These are phyloP conservation scores for Echinarachnius parma DNA, from an alignment of 53 echinoderm and acorn worm species.

Conservation along the genomic window DNA sequence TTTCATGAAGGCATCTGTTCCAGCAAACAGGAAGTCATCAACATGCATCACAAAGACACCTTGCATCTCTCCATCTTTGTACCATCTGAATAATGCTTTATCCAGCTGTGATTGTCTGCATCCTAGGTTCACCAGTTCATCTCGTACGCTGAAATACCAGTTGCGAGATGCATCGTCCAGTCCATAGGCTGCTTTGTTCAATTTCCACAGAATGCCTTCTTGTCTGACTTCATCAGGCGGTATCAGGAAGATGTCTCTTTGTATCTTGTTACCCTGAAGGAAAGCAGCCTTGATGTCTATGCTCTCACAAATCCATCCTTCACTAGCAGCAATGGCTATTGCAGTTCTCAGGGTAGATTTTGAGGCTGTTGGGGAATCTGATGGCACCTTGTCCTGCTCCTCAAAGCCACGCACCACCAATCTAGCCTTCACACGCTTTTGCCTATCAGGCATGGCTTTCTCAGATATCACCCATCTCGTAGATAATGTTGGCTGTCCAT, in stretches of 20 bases:
- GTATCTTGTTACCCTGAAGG: constrained; percentile 35
- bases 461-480: constrained; percentile 52
- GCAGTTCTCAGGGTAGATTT: constrained; percentile 47
- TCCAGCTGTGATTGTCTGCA: constrained; percentile 42
- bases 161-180: constrained; percentile 55
- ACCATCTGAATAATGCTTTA: constrained; percentile 40
- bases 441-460: constrained; percentile 37
- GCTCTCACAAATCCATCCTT: constrained; percentile 53
- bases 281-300: constrained; percentile 55
- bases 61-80: constrained; percentile 18
- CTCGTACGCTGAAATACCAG: constrained; percentile 48
- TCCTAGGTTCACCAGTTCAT: constrained; percentile 32
- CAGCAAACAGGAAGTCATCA: constrained; percentile 54
- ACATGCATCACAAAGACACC: constrained; percentile 48
- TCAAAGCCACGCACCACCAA: constrained; percentile 53
- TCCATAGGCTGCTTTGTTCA: constrained; percentile 50
- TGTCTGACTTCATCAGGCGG: constrained; percentile 46
- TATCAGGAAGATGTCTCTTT: constrained; percentile 27
- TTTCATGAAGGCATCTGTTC: constrained; percentile 26
- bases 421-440: constrained; percentile 41
- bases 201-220: constrained; percentile 47
- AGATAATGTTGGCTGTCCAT: constrained; percentile 39
- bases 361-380: constrained; percentile 56
- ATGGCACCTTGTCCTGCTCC: constrained; percentile 34
- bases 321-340: constrained; percentile 50